Percentiles rank a stretch among this genome's conserved stretches.
phyloP scores from a whole-genome alignment of 1,140 invertebrate genomes.

The Bacillus rossius region DNA sequence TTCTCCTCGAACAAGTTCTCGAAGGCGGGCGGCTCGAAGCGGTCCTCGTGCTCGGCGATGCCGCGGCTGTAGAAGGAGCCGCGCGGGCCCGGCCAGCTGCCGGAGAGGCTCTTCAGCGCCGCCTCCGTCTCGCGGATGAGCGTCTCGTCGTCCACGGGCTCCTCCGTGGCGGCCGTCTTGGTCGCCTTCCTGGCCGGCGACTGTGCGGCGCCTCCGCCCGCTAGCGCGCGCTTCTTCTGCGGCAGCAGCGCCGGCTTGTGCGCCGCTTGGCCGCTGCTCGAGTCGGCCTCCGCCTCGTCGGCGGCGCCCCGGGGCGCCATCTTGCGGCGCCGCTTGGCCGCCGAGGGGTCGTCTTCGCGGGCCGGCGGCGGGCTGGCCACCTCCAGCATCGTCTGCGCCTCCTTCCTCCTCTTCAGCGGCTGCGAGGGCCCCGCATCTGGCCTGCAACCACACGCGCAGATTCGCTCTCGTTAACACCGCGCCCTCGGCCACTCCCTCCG shows the following conservation, averaged over 20 bases:
- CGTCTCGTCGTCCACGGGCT: constrained; percentile 64
- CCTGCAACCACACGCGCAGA: constrained; percentile 7
- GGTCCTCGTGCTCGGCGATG: constrained; percentile 61
- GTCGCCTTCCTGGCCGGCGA: constrained; percentile 43
- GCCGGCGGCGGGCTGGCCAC: background rate
- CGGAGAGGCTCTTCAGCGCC: constrained; percentile 73
- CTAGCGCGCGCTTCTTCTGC: constrained; percentile 55
- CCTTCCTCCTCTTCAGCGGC: constrained; percentile 1
- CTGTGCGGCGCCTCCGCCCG: constrained; percentile 23
- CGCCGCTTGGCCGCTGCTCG: background rate
- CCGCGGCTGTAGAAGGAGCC: constrained; percentile 55
- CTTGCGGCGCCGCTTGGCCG: constrained; percentile 8
- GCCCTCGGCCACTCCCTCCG: background rate
- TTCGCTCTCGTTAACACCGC: constrained; percentile 6
- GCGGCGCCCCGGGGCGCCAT: background rate
- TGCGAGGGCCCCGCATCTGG: constrained; percentile 3
- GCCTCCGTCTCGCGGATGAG: constrained; percentile 81
- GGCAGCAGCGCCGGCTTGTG: constrained; percentile 47
- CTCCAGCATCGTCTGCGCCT: background rate
- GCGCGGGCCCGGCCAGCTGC: constrained; percentile 66
- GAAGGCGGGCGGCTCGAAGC: constrained; percentile 59
- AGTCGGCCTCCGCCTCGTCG: background rate
- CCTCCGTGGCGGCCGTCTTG: constrained; percentile 41
- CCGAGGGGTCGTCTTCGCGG: background rate
- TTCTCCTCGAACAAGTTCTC: constrained; percentile 84